Evolutionary conservation across 2,113 vertebrate genomes (phyloP), one percentile per base, ranked within the genome.

Genomic region (Calidris pugnax): DNA sequence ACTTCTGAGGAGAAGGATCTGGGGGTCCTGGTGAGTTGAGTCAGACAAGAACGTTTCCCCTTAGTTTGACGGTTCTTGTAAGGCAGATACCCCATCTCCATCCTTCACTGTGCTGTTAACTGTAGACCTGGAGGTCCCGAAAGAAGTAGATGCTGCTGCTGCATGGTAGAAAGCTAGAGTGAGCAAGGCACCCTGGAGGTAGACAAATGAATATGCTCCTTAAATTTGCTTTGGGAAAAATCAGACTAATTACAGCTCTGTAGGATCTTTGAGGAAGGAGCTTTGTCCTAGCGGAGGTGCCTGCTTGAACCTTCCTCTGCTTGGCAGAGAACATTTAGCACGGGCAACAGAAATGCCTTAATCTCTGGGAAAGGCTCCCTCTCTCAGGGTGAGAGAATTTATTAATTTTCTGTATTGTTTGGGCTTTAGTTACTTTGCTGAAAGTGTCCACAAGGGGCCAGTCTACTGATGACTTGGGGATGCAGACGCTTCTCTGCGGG

Each of bases 401-500:
- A 24, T 69, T 71, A 6, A 60, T 89, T 87, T 86, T 60, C 37
- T 32, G 15, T 30, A 32, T 88, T 92, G 30, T 92, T 75, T 60
- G 41, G 30, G 14, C 43, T 91, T 96, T 72, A 64, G 57, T 82
- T 93, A 51, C 57, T 95, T 85, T 89, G 66, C 95, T 93, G 69
- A n/a, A 87, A 92, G 57, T 51, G 91, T 74, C 96, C 94, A 95
- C 86, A 82, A 93, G 89, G 69, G 87, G 87, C 94, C 92, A 95
- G 86, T 87, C 87, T 90, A 19, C 66, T 19, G 85, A 77, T 93
- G 37, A 56, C 56, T 66, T 77, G 88, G 89, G 64, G 24, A 60
- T 75, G 68, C 76, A 53, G 5, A 79, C 16, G 4, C 45, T 45
- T 62, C 11, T 6, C 50, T 6, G 2, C 2, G 0, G 51, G 71